Percentiles rank a stretch among this genome's conserved stretches.
Evolutionary conservation across 1,140 invertebrate genomes (phyloP).

Genomic region (Spodoptera frugiperda): DNA sequence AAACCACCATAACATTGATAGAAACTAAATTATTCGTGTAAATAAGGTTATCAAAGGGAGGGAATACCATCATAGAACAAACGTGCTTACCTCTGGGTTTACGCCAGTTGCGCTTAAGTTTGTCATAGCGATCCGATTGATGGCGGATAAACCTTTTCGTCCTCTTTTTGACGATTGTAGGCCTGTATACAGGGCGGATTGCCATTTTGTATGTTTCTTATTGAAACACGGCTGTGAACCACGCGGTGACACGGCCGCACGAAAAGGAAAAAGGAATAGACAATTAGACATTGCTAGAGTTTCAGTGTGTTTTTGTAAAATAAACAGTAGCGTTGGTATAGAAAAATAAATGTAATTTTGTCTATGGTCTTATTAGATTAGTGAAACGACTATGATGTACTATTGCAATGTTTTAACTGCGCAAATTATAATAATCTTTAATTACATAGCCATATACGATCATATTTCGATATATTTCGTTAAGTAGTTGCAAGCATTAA

Average conservation of each 20-base stretch:
- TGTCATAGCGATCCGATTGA: slow-evolving; percentile 98
- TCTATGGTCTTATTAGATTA: slow-evolving; percentile 41
- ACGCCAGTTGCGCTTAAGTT: slow-evolving; percentile 92
- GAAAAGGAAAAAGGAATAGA: slow-evolving; percentile 82
- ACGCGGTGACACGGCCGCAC: slow-evolving; percentile 85
- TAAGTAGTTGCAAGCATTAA: no score
- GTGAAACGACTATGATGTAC: no score
- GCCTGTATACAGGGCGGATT: slow-evolving; percentile 94
- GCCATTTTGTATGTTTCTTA: slow-evolving; percentile 89
- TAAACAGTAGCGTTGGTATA: neutral
- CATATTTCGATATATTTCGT: no score
- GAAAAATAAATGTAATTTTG: slow-evolving; percentile 8
- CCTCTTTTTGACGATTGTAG: slow-evolving; percentile 97
- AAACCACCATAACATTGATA: neutral
- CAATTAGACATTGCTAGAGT: slow-evolving; percentile 77
- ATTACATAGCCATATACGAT: no score
- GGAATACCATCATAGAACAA: slow-evolving; percentile 31
- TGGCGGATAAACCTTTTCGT: slow-evolving; percentile 98
- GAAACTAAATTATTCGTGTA: neutral
- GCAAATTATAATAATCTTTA: no score
- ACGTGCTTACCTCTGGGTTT: slow-evolving; percentile 86
- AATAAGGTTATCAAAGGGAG: slow-evolving; percentile 24
- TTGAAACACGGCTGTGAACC: slow-evolving; percentile 77
- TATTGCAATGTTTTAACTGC: no score
- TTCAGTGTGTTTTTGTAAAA: slow-evolving; percentile 62